Evolutionary conservation across 2,888 invertebrate genomes (phyloP).

Genomic region (Drosophila percnosoma): DNA sequence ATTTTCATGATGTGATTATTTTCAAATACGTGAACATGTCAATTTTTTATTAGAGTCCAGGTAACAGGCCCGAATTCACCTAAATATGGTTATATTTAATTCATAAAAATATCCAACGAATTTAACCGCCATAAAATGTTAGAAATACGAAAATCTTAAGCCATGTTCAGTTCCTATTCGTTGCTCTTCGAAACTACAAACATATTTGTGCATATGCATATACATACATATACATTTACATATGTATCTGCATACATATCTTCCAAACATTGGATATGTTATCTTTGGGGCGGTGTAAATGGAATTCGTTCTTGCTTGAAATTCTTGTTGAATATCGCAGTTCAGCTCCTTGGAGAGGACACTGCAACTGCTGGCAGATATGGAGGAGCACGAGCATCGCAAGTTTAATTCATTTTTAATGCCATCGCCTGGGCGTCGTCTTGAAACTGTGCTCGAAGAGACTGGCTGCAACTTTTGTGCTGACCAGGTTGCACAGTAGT

Average conservation of each 20-base stretch:
- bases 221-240: no score
- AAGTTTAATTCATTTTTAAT: slow-evolving; percentile 73
- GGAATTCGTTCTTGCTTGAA: slow-evolving; percentile 37
- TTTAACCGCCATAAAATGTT: background rate
- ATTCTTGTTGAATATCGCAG: slow-evolving; percentile 23
- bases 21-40: background rate
- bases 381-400: slow-evolving; percentile 13
- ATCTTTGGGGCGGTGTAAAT: slow-evolving; percentile 23
- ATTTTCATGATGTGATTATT: background rate
- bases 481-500: slow-evolving; percentile 18
- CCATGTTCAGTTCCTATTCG: background rate
- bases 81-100: background rate
- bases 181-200: background rate
- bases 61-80: background rate
- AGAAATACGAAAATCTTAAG: background rate
- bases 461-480: slow-evolving; percentile 51
- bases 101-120: background rate
- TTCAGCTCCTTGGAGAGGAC: slow-evolving; percentile 12
- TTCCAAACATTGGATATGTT: background rate
- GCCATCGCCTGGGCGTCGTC: slow-evolving; percentile 30
- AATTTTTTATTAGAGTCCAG: background rate
- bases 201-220: background rate
- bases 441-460: slow-evolving; percentile 39
- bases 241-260: background rate
- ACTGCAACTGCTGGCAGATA: slow-evolving; percentile 10